phyloP scores from a whole-genome alignment of 92 coral and sea anemone genomes.

The Desmophyllum pertusum region DNA sequence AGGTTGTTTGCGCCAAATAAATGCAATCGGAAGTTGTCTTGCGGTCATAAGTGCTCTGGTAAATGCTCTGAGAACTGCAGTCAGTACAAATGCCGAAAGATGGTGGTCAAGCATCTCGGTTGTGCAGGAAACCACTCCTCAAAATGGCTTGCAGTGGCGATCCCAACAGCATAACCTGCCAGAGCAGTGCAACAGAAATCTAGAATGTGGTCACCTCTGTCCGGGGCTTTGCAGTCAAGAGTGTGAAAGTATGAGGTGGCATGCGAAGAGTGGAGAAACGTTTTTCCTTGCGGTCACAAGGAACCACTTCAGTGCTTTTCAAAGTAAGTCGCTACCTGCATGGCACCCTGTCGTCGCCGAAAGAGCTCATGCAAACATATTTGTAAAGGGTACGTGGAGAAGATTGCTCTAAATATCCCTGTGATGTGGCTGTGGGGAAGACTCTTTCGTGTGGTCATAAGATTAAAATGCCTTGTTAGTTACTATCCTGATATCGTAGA shows the following conservation, averaged over 20 bases:
- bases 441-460: constrained; percentile 64
- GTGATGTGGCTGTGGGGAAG: constrained; percentile 40
- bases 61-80: constrained; percentile 34
- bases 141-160: constrained; percentile 18
- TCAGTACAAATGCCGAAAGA: neutral
- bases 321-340: constrained; percentile 23
- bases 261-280: neutral
- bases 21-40: constrained; percentile 25
- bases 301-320: constrained; percentile 48
- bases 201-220: constrained; percentile 68
- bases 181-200: constrained; percentile 14
- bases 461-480: constrained; percentile 43
- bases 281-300: constrained; percentile 62
- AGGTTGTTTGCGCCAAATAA: neutral
- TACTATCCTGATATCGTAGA: constrained; percentile 17
- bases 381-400: constrained; percentile 67
- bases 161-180: neutral
- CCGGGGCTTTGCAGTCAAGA: constrained; percentile 31
- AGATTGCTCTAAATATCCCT: constrained; percentile 48
- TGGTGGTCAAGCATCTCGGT: constrained; percentile 33
- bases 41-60: constrained; percentile 74
- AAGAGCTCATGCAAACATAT: constrained; percentile 54
- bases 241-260: constrained; percentile 9
- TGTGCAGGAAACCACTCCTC: constrained; percentile 44
- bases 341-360: constrained; percentile 47